These are phyloP conservation scores for Idaea biselata DNA, from an alignment of 2,888 invertebrate species.

Conservation along the genomic window DNA sequence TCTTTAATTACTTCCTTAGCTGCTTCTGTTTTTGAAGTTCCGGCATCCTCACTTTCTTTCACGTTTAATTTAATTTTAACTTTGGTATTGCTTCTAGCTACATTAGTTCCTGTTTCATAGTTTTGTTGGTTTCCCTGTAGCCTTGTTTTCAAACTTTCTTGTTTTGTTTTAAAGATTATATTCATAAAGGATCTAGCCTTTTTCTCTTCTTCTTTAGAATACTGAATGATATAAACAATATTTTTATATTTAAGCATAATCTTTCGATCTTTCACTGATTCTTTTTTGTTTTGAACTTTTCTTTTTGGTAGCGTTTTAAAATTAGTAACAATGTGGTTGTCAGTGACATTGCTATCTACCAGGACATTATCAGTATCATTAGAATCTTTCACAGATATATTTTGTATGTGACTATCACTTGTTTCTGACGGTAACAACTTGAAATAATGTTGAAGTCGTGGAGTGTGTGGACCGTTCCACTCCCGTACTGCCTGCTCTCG, in stretches of 20 bases:
- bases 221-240: neutral
- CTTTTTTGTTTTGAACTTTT: neutral
- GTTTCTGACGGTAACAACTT: neutral
- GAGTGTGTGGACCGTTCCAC: neutral
- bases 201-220: neutral
- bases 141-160: neutral
- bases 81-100: neutral
- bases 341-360: neutral
- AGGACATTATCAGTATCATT: neutral
- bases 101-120: neutral
- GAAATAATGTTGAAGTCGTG: neutral
- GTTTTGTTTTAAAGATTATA: neutral
- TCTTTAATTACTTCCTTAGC: neutral
- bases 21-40: neutral
- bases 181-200: neutral
- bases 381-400: neutral
- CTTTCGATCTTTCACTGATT: neutral
- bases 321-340: neutral
- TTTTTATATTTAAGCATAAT: neutral
- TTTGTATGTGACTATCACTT: neutral
- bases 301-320: neutral
- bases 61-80: neutral
- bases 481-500: neutral
- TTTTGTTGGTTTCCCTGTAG: neutral
- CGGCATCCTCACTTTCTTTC: neutral